Base-by-base conservation (phyloP, 2,888 invertebrate genomes). In the Thymelicus acteon region DNA sequence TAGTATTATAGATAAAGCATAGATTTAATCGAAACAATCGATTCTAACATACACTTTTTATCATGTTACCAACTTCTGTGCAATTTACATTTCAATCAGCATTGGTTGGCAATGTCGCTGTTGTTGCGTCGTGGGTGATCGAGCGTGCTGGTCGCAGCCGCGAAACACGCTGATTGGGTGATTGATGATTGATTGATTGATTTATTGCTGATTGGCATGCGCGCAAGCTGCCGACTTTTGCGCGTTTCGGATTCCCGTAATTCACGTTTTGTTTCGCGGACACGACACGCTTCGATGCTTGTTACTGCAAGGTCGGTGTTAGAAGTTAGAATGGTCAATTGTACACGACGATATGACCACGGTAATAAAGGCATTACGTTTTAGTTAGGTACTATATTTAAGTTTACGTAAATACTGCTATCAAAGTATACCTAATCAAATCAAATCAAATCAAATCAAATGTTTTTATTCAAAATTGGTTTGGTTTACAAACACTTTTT, bases 141-240 rank as follows among this genome's bases (percentile, higher is more conserved):
- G 64, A 64, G 69, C 64, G 64, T 64, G 63, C 39, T 60, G 49
- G 58, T 63, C 57, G 39, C 62, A 68, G 69, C 40, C 70, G 64
- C 64, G 60, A 49, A 60, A 64, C 58, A 70, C 49, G 70, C 60
- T 64, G 70, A 70, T 70, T 70, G 70, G 70, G 60, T 70, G 70
- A 70, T 70, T 64, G 64, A 70, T 70, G 63, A 64, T 49, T 64
- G 69, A 64, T 49, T 64, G 69, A 69, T 64, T 69, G 69, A 69
- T 69, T 69, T 69, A 69, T 69, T 69, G 62, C 62, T 69, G 40
- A 69, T 69, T 64, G 69, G 63, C 69, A 69, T 69, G 69, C 63
- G 63, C 58, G 63, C 69, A 64, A 63, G 63, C 62, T 63, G 68
- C 19, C 63, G 47, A 69, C 69, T 69, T 69, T 58, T 47, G 63